These are phyloP conservation scores for Silurus asotus DNA, from an alignment of 2,113 vertebrate species.

Conservation along the genomic window DNA sequence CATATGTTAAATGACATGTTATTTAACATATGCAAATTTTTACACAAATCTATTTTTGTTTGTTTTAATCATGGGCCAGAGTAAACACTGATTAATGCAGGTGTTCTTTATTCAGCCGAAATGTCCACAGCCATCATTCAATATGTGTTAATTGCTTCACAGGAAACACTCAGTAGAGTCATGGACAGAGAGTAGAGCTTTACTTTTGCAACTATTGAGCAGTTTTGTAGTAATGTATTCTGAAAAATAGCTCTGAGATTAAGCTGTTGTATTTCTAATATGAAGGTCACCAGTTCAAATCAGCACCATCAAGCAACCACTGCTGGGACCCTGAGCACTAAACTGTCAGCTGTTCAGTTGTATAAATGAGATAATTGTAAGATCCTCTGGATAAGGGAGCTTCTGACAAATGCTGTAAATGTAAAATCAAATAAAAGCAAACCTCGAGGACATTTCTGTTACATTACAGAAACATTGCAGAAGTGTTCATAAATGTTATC, in stretches of 20 bases:
- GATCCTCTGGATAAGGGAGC: too few relatives aligned
- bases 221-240: too few relatives aligned
- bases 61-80: constrained; percentile 1
- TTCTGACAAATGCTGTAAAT: too few relatives aligned
- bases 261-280: too few relatives aligned
- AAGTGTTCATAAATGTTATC: not conserved
- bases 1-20: not conserved
- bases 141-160: not conserved
- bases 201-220: too few relatives aligned
- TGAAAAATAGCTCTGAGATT: too few relatives aligned
- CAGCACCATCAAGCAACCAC: too few relatives aligned
- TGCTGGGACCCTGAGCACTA: too few relatives aligned
- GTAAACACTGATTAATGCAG: constrained; percentile 13
- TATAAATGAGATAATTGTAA: too few relatives aligned
- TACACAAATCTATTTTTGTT: not conserved
- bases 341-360: too few relatives aligned
- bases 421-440: not conserved
- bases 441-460: not conserved
- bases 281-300: too few relatives aligned
- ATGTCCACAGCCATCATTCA: not conserved
- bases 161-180: not conserved
- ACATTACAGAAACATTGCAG: not conserved
- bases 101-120: not conserved
- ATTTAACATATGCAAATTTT: constrained; percentile 3
- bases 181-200: too few relatives aligned